phyloP scores from a whole-genome alignment of 2,113 vertebrate species.

The Mirza zaza region DNA sequence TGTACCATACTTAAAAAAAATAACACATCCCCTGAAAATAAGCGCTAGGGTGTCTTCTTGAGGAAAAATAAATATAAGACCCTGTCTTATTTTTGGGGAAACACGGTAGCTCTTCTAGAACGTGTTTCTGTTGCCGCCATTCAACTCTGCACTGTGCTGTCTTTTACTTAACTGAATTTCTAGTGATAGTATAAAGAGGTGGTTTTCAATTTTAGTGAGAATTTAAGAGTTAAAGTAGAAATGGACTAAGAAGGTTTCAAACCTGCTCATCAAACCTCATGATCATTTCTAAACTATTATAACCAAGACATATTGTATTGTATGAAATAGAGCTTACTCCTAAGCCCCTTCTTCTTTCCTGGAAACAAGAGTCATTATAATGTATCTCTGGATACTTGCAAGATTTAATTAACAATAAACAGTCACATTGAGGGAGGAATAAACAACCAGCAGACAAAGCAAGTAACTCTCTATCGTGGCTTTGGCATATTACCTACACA shows the following conservation, averaged over 20 bases:
- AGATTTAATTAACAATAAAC: slow-evolving; percentile 14
- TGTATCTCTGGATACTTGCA: not conserved
- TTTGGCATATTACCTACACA: not conserved
- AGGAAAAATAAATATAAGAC: no score
- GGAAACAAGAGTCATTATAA: not conserved
- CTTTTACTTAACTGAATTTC: slow-evolving; percentile 39
- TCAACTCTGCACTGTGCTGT: not conserved
- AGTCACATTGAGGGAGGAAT: slow-evolving; percentile 20
- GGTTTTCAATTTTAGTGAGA: slow-evolving; percentile 13
- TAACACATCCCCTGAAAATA: no score
- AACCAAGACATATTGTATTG: slow-evolving; percentile 26
- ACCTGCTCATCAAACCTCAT: not conserved
- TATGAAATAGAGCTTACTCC: not conserved
- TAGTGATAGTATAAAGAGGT: not conserved
- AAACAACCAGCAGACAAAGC: slow-evolving; percentile 8
- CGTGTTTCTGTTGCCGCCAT: not conserved
- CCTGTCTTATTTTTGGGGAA: no score
- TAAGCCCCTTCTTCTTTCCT: not conserved
- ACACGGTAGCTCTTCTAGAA: not conserved
- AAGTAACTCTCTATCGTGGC: not conserved
- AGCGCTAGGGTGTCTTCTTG: no score
- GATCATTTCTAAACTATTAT: not conserved
- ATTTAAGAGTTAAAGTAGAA: not conserved
- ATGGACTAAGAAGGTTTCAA: not conserved
- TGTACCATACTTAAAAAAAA: no score